Percentiles rank a stretch among this genome's conserved stretches.
phyloP scores from a whole-genome alignment of 2,888 invertebrate species.

The Ophion obscuratus region DNA sequence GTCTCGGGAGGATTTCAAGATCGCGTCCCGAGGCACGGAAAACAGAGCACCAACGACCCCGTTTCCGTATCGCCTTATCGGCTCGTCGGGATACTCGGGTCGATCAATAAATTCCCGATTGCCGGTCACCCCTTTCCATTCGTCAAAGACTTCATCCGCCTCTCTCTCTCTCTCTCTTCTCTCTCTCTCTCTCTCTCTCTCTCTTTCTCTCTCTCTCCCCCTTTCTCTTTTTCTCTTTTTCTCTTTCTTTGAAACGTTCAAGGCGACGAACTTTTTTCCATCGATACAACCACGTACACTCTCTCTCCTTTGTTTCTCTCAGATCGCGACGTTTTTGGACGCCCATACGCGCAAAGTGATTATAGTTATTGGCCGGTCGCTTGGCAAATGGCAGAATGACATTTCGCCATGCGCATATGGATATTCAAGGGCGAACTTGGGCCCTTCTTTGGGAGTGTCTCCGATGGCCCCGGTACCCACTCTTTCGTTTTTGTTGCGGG shows the following conservation, averaged over 20 bases:
- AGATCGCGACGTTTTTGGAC: not conserved
- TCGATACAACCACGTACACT: not conserved
- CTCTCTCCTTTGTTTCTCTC: not conserved
- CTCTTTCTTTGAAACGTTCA: constrained; percentile 1
- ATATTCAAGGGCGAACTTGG: not conserved
- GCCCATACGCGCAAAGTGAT: not conserved
- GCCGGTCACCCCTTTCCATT: constrained; percentile 61
- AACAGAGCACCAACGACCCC: constrained; percentile 50
- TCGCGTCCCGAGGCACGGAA: constrained; percentile 31
- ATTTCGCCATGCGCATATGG: not conserved
- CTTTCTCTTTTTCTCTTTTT: not conserved
- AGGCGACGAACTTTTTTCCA: constrained; percentile 2
- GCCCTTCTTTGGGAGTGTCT: not conserved
- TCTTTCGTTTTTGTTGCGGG: not conserved
- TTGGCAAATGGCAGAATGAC: not conserved
- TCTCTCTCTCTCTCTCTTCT: not conserved
- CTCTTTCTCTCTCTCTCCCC: not conserved
- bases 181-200: constrained; percentile 3
- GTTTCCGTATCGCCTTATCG: constrained; percentile 62
- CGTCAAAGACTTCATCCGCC: constrained; percentile 36
- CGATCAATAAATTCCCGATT: constrained; percentile 72
- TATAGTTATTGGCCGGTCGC: not conserved
- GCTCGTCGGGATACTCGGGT: constrained; percentile 57
- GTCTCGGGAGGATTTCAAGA: constrained; percentile 42
- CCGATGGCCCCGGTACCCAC: not conserved